Conservation (phyloP, 2,797 vertebrate species). For the Helostoma temminkii region DNA sequence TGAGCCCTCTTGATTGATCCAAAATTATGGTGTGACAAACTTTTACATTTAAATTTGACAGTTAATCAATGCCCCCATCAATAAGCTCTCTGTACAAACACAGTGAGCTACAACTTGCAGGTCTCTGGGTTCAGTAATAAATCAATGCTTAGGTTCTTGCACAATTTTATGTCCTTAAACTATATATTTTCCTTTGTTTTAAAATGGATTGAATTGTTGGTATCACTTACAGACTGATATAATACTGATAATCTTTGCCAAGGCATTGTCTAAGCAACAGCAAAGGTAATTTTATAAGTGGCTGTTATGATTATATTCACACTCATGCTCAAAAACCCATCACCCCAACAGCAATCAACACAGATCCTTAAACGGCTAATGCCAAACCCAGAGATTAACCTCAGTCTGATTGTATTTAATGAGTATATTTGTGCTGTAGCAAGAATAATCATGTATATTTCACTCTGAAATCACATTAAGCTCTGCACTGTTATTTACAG, state of each 20-base stretch:
- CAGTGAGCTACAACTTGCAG: slow-evolving; percentile 54
- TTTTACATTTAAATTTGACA: slow-evolving; percentile 72
- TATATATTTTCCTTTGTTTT: not conserved
- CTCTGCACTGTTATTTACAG: not conserved
- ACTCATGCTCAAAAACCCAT: not conserved
- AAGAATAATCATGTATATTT: not conserved
- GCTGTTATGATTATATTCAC: not conserved
- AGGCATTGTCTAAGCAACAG: no score
- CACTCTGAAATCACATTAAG: not conserved
- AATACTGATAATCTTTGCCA: not conserved
- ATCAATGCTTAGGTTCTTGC: slow-evolving; percentile 55
- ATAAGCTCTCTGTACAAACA: slow-evolving; percentile 50
- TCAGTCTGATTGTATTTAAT: not conserved
- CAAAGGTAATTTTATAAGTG: not conserved
- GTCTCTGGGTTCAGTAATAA: slow-evolving; percentile 57
- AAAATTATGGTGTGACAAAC: slow-evolving; percentile 61
- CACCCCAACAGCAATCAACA: not conserved
- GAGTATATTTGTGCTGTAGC: not conserved
- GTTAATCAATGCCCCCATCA: slow-evolving; percentile 73
- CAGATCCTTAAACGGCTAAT: not conserved
- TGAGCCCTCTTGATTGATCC: slow-evolving; percentile 70
- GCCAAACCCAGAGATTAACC: not conserved
- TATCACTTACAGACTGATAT: not conserved
- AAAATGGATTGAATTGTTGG: not conserved
- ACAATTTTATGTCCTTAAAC: slow-evolving; percentile 23